Evolutionary conservation across 92 coral and sea anemone species (phyloP).

Genomic region (Diadumene lineata): DNA sequence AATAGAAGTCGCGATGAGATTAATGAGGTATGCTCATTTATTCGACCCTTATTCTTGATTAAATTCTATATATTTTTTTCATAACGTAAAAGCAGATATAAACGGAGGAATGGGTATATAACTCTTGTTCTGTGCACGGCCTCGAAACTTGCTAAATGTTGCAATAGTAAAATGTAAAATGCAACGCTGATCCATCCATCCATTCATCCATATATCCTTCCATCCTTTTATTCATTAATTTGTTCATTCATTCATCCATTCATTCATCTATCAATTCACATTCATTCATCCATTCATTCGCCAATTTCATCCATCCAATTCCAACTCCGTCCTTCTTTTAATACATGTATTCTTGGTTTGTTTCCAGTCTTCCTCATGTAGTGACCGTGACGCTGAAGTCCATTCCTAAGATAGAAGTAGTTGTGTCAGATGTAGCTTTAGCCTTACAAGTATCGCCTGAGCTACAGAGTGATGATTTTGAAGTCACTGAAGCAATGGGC

Average conservation of each 20-base stretch:
- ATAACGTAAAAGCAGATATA: no score
- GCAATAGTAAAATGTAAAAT: no score
- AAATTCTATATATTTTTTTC: no score
- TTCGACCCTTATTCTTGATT: no score
- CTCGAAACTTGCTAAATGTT: no score
- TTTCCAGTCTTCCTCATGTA: constrained; percentile 61
- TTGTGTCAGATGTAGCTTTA: constrained; percentile 46
- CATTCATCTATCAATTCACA: constrained; percentile 1
- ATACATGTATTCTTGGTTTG: background rate
- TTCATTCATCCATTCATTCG: no score
- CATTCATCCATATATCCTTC: no score
- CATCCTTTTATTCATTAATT: background rate
- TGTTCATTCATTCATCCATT: background rate
- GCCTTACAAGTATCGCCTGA: constrained; percentile 62
- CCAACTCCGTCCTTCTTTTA: background rate
- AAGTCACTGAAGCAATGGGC: constrained; percentile 67
- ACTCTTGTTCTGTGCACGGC: no score
- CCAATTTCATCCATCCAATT: no score
- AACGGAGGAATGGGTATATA: no score
- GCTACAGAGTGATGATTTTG: constrained; percentile 45
- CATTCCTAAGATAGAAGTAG: constrained; percentile 65
- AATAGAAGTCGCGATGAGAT: constrained; percentile 47
- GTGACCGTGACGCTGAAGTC: constrained; percentile 56
- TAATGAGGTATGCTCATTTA: constrained; percentile 58
- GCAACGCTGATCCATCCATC: no score